These are phyloP conservation scores for Tetrao urogallus DNA, from an alignment of 2,113 vertebrate species.

Conservation along the genomic window DNA sequence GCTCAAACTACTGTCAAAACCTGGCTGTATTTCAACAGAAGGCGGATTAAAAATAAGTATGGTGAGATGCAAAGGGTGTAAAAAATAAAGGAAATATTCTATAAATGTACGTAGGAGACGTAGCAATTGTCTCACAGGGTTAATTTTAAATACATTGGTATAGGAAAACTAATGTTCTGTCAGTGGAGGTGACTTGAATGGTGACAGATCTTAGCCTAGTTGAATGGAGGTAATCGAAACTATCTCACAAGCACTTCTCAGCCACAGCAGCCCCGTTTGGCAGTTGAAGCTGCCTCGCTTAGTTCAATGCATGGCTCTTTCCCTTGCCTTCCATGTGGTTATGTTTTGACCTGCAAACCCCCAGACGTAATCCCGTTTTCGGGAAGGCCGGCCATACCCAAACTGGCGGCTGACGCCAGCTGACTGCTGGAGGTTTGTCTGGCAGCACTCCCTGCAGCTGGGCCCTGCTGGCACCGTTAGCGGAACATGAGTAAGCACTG, in stretches of 20 bases:
- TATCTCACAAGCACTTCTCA: fast-evolving
- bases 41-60: not conserved
- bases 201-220: not conserved
- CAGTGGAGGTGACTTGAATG: not conserved
- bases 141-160: not conserved
- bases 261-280: not conserved
- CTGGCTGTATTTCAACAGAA: not conserved
- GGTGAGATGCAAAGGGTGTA: not conserved
- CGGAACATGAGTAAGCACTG: not conserved
- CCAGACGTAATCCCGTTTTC: fast-evolving
- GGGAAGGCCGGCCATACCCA: not conserved
- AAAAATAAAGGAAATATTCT: not conserved
- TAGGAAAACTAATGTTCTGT: not conserved
- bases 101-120: not conserved
- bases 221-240: not conserved
- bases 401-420: fast-evolving
- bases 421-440: fast-evolving
- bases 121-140: not conserved
- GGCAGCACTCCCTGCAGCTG: fast-evolving
- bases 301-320: not conserved
- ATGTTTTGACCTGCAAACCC: not conserved
- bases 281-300: not conserved
- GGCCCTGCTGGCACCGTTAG: not conserved
- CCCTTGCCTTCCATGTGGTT: not conserved
- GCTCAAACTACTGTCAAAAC: not conserved